Percentiles rank a stretch among this genome's conserved stretches.
Conservation (phyloP, 2,888 invertebrate species). For the Orthosia gothica region DNA sequence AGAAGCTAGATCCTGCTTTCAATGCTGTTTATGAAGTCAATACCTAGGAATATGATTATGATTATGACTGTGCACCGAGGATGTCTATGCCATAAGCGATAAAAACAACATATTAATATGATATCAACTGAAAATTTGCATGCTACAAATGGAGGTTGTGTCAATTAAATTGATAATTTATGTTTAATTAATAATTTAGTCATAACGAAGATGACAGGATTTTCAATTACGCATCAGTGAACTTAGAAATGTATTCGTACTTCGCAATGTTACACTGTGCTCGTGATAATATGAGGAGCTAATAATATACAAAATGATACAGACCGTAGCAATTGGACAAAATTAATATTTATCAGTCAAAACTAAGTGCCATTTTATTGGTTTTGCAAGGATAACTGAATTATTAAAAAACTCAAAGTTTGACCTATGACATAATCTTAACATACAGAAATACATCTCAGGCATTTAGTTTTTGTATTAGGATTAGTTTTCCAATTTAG, state of each 20-base stretch:
- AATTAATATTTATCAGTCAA: conserved; percentile 28
- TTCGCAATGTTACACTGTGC: conserved; percentile 25
- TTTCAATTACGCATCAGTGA: conserved; percentile 52
- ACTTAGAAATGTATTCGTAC: conserved; percentile 46
- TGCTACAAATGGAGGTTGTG: conserved; percentile 69
- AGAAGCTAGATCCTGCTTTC: conserved; percentile 21
- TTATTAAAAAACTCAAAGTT: conserved; percentile 49
- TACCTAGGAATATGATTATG: conserved; percentile 35
- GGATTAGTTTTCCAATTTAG: too few relatives aligned
- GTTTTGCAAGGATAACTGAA: conserved; percentile 36
- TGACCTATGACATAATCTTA: conserved; percentile 44
- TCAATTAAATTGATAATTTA: conserved; percentile 73
- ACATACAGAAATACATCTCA: too few relatives aligned
- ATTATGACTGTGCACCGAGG: conserved; percentile 58
- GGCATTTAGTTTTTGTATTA: neutral
- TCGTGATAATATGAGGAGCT: conserved; percentile 15
- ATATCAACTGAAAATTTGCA: conserved; percentile 75
- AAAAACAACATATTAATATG: conserved; percentile 75
- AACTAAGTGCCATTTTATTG: conserved; percentile 44
- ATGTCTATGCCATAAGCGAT: conserved; percentile 67
- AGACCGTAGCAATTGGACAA: neutral
- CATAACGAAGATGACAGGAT: conserved; percentile 55
- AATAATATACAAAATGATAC: conserved; percentile 11
- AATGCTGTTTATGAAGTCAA: conserved; percentile 43
- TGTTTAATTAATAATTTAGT: conserved; percentile 71